A percentile compares a stretch with the other conserved stretches of the same genome.
Conservation (phyloP, 2,797 vertebrate species). For the Psittacula derbiana region DNA sequence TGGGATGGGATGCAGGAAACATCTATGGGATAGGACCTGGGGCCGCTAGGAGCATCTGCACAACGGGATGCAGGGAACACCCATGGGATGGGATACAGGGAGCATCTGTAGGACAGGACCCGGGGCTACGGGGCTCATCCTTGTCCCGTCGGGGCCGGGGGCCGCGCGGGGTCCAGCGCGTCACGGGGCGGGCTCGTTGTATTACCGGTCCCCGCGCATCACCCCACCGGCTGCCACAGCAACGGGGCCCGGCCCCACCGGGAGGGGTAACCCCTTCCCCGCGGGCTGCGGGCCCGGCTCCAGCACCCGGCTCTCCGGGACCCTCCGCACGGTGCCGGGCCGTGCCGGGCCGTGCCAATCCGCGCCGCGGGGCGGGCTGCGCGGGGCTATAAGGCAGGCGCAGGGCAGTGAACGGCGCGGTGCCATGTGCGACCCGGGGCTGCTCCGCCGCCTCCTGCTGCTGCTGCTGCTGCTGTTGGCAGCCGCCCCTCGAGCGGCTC, state of each 20-base stretch:
- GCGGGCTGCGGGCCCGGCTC: neutral
- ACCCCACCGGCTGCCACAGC: conserved; percentile 76
- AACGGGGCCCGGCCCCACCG: conserved; percentile 37
- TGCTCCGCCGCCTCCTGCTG: neutral
- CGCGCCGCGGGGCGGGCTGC: conserved; percentile 3
- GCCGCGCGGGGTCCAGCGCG: neutral
- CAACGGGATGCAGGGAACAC: neutral
- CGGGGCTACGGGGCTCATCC: neutral
- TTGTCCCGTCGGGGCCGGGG: neutral
- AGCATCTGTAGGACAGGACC: fast-evolving
- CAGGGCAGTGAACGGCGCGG: conserved; percentile 37
- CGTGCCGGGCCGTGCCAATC: neutral
- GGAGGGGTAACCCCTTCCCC: neutral
- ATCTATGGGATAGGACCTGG: fast-evolving
- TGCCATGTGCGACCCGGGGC: conserved; percentile 31
- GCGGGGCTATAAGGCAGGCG: conserved; percentile 36
- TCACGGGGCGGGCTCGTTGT: neutral
- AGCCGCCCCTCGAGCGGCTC: neutral
- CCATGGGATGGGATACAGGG: fast-evolving
- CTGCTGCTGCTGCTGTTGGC: neutral
- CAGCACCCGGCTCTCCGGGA: neutral
- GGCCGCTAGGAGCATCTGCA: neutral
- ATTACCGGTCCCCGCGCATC: conserved; percentile 64
- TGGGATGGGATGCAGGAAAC: neutral
- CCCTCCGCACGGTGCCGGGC: neutral